Base-by-base conservation (phyloP, 1,140 invertebrate genomes). In the Spodoptera litura region DNA sequence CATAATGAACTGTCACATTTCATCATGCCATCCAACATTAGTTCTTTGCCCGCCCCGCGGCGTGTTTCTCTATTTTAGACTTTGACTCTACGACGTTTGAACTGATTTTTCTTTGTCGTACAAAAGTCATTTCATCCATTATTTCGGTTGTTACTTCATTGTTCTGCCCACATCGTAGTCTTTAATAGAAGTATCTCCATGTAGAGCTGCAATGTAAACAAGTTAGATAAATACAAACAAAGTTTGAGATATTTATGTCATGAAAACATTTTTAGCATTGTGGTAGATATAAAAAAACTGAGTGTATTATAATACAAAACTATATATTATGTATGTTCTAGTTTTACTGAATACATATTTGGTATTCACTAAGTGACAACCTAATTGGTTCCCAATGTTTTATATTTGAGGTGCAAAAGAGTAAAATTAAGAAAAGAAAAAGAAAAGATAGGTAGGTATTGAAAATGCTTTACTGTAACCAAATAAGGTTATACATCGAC, bases 1-100 rank as follows among this genome's bases (percentile, higher is more conserved):
- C 74, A 77, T 77, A 77, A 77, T 77, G 74, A 68, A 77, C 62
- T 77, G 74, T 77, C 74, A 66, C 74, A 77, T 77, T 77, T 77
- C 74, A 77, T 77, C 74, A 77, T 68, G 74, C 31, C 61, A 77
- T 76, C 59, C 73, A 64, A 76, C 73, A 64, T 76, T 76, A 64
- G 73, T 77, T 77, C 61, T 77, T 68, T 77, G 74, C 62, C 52
- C 53, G 52, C 31, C 27, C 53, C 25, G 62, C 4, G 12, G 31
- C n/a, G 4, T 55, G 61, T 20, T 44, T 9, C 62, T 77, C 35
- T 27, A 77, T 58, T 77, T 77, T 66, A 52, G 35, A 56, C 74
- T 68, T 56, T 68, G 31, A 56, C 11, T 11, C 15, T 12, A 27
- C 6, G 9, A 56, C n/a, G 9, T 68, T 68, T 77, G 11, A 35